Percentiles rank a stretch among this genome's conserved stretches.
Evolutionary conservation across 1,140 invertebrate species (phyloP).

Genomic region (Chelonus insularis): DNA sequence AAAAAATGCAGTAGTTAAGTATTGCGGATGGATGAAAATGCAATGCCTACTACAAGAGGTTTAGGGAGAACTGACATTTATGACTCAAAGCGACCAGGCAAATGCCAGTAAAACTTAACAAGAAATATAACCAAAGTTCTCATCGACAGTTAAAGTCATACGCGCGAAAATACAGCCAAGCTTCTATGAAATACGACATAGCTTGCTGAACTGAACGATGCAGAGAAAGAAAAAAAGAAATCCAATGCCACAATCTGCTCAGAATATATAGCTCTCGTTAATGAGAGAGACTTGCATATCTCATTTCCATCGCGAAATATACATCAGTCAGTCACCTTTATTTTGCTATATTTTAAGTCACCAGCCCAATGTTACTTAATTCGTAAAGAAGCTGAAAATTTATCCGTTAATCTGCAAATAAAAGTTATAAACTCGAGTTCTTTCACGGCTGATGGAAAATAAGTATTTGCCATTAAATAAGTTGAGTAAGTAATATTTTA

Average conservation of each 20-base stretch:
- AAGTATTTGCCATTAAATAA: too few species aligned
- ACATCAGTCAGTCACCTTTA: not conserved
- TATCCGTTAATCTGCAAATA: too few species aligned
- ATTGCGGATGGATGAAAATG: too few species aligned
- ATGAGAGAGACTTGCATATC: not conserved
- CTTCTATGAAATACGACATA: constrained; percentile 51
- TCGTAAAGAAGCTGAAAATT: too few species aligned
- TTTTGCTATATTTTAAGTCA: not conserved
- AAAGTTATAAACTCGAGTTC: too few species aligned
- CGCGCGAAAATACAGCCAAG: constrained; percentile 49
- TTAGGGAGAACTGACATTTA: constrained; percentile 44
- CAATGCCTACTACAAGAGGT: too few species aligned
- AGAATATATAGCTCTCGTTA: constrained; percentile 4
- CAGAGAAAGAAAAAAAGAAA: constrained; percentile 9
- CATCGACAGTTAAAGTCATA: constrained; percentile 56
- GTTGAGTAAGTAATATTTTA: too few species aligned
- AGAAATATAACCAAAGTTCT: constrained; percentile 50
- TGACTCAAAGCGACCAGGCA: constrained; percentile 42
- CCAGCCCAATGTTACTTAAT: too few species aligned
- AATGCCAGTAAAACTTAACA: constrained; percentile 52
- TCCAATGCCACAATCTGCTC: not conserved
- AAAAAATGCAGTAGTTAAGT: too few species aligned
- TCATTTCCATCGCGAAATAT: not conserved
- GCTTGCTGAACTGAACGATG: constrained; percentile 10
- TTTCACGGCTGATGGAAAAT: too few species aligned